These are phyloP conservation scores for Chaitophorus viminalis DNA, from an alignment of 2,888 invertebrate species.

Conservation along the genomic window DNA sequence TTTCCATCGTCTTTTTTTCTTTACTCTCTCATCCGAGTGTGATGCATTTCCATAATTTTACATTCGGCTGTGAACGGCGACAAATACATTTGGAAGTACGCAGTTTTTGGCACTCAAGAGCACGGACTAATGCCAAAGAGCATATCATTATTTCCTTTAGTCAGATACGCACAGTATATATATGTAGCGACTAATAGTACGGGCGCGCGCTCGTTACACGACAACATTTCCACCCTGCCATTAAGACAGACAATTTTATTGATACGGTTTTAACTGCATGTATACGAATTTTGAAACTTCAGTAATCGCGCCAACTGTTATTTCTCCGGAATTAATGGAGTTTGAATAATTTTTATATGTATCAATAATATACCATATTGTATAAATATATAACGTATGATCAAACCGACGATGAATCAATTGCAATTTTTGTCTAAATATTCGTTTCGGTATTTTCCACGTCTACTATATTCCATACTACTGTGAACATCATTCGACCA, in stretches of 20 bases:
- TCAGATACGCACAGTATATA: neutral
- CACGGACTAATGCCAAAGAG: slow-evolving; percentile 22
- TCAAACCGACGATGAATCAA: too few species aligned
- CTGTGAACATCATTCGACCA: too few species aligned
- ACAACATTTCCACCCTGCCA: slow-evolving; percentile 4
- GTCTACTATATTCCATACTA: too few species aligned
- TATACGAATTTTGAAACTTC: neutral
- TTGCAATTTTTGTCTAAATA: too few species aligned
- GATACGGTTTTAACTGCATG: neutral
- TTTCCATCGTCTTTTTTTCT: slow-evolving; percentile 10
- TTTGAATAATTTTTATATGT: neutral
- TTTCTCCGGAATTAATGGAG: neutral
- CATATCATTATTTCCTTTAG: neutral
- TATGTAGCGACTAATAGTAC: neutral
- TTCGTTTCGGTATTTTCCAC: too few species aligned
- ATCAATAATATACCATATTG: neutral
- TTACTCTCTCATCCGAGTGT: slow-evolving; percentile 39
- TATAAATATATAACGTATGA: too few species aligned
- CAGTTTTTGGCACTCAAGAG: slow-evolving; percentile 26
- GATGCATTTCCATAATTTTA: slow-evolving; percentile 46
- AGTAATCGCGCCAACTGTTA: neutral
- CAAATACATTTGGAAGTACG: slow-evolving; percentile 37
- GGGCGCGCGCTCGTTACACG: neutral
- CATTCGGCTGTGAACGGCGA: slow-evolving; percentile 33
- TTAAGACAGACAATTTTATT: slow-evolving; percentile 22